Base-by-base conservation (phyloP, 2,888 invertebrate genomes). In the Tinea pellionella region DNA sequence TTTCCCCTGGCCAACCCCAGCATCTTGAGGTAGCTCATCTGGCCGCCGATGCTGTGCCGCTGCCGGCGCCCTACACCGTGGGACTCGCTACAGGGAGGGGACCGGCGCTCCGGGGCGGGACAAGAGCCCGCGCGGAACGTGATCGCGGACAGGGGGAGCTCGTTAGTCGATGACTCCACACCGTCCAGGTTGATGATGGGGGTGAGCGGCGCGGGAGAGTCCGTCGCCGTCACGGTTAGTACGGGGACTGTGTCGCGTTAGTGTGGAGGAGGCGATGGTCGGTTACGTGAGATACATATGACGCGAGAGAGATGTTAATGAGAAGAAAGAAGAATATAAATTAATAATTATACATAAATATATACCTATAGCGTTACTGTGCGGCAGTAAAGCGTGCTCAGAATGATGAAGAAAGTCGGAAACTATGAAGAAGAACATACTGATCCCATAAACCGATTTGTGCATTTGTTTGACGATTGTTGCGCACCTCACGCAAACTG, bases 11-110 rank as follows among this genome's bases (percentile, higher is more conserved):
- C 83, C 86, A 94, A 92, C 74, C 94, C 94, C 89, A 94, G 90
- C 92, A 94, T 92, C 92, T 94, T 94, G 91, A 93, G 94, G 91
- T 94, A 94, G 91, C 92, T 94, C 93, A 95, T 94, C 92, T 96
- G 96, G 89, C 95, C 95, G 89, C 95, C 94, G 91, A 96, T 94
- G 91, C 96, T 96, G 94, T 96, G 96, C 88, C 96, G 94, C 90
- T 96, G 96, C 88, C 94, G 94, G 89, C 94, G 92, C 91, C 90
- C 89, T 89, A 73, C 88, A 87, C 71, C 82, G 77, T 64, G 74
- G 76, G 61, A 68, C 60, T 55, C 59, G 55, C 71, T 74, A 80
- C 63, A 80, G 77, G 68, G 78, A 69, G 66, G 73, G 64, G 61
- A 63, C 60, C 60, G 61, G 59, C 43, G 53, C 75, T 75, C 18